Base-by-base conservation (phyloP, 2,888 invertebrate species). In the Harpagoxenus sublaevis region DNA sequence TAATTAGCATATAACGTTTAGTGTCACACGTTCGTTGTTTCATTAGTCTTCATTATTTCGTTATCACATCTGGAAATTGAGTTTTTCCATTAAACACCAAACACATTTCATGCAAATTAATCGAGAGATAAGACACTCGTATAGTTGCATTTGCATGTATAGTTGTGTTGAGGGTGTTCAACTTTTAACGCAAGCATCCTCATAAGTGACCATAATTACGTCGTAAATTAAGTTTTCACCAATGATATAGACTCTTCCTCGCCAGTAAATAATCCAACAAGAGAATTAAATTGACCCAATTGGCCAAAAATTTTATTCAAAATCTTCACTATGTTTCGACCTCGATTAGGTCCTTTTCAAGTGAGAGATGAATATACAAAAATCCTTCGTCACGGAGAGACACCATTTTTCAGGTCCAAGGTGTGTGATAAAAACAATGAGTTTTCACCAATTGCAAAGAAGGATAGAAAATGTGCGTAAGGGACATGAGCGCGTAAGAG, bases 391-490 rank as follows among this genome's bases (percentile, higher is more conserved):
- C 23, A 23, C 23, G 23, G 23, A 23, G 23, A 23, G 23, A 23
- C 23, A 23, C 23, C 23, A 23, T 23, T 23, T 23, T 23, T 23
- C 23, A 23, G 23, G 23, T 23, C 23, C 23, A 23, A 23, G 23
- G 23, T 23, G 23, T 23, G 23, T 23, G 23, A 23, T 23, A 23
- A 23, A 23, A 23, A 23, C 23, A 23, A 23, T 23, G 23, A 23
- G 35, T 35, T 35, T n/a, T 15, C 35, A 23, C 15, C 35, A 60
- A 71, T 51, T 60, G 35, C 18, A 35, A 71, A 35, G 60, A 71
- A 23, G 39, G 71, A 71, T 71, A 48, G 23, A 23, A 70, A 70
- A 79, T 71, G 60, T 23, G n/a, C n/a, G n/a, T n/a, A n/a, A n/a
- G n/a, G n/a, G n/a, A 79, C 60, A 79, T 51, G 48, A 71, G 18